Conservation (phyloP, 2,888 invertebrate genomes). For the Chamaedrilus cognettii region DNA sequence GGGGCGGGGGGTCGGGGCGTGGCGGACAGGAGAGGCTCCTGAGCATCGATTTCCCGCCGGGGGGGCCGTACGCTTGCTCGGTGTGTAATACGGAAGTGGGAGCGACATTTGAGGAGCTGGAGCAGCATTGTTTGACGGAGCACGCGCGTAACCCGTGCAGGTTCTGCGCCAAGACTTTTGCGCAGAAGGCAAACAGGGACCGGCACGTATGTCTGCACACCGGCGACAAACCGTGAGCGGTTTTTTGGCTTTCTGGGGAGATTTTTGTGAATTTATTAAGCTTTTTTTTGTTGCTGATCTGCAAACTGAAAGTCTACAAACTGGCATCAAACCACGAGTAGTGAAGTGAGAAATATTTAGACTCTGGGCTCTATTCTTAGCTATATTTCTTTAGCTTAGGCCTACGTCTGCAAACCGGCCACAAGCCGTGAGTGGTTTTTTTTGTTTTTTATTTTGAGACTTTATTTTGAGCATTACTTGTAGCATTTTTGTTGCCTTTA, state of each 20-base stretch:
- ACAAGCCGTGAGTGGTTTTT: too few species aligned
- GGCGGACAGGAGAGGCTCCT: neutral
- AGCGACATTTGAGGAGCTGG: constrained; percentile 44
- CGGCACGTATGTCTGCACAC: constrained; percentile 57
- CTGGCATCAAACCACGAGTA: too few species aligned
- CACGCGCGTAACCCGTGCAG: constrained; percentile 54
- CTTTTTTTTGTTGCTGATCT: constrained; percentile 1
- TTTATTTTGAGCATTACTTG: too few species aligned
- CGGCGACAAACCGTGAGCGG: constrained; percentile 47
- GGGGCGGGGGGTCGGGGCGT: neutral
- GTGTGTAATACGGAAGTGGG: constrained; percentile 16
- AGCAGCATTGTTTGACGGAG: constrained; percentile 46
- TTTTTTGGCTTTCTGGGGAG: neutral
- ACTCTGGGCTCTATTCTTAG: too few species aligned
- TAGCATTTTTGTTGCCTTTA: too few species aligned
- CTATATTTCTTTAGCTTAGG: too few species aligned
- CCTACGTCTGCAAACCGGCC: too few species aligned
- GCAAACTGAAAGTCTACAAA: too few species aligned
- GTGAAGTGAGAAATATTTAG: too few species aligned
- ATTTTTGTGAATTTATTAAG: neutral
- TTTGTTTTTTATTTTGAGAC: too few species aligned
- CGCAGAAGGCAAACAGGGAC: constrained; percentile 55
- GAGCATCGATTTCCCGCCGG: neutral
- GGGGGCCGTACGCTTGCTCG: constrained; percentile 29
- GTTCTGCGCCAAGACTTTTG: constrained; percentile 55